phyloP scores from a whole-genome alignment of 2,797 vertebrate genomes.

The Cossypha polioptera region DNA sequence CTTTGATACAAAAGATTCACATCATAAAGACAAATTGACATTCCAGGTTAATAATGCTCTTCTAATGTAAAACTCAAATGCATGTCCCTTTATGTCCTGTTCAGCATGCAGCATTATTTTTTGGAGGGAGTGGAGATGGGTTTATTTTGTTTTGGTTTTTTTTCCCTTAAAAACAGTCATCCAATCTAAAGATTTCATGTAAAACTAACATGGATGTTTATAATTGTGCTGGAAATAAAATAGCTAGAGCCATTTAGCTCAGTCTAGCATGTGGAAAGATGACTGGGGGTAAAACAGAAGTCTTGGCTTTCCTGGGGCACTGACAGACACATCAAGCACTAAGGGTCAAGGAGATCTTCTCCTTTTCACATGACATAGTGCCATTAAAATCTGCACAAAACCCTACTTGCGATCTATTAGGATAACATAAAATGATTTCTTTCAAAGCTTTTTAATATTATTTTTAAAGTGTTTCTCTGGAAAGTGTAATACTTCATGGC shows the following conservation, averaged over 20 bases:
- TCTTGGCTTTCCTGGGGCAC: not conserved
- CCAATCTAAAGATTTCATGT: not conserved
- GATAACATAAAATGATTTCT: not conserved
- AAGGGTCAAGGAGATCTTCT: not conserved
- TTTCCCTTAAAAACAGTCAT: not conserved
- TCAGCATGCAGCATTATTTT: not conserved
- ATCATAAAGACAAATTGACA: not conserved
- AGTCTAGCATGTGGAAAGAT: not conserved
- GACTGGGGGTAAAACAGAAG: not conserved
- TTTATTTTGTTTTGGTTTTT: not conserved
- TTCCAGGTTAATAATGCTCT: not conserved
- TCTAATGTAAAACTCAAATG: not conserved
- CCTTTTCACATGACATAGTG: not conserved
- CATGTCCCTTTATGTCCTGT: not conserved
- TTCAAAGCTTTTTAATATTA: not conserved
- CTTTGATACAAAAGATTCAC: not conserved
- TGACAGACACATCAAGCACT: not conserved
- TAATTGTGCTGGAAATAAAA: not conserved
- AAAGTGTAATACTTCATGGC: not conserved
- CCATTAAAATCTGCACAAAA: not conserved
- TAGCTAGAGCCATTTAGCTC: not conserved
- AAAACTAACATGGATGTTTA: not conserved
- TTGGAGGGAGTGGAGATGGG: accelerated
- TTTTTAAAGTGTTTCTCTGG: not conserved
- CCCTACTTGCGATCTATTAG: not conserved